These are phyloP conservation scores for Heliconius hortense DNA, from an alignment of 2,888 invertebrate genomes.

Conservation along the genomic window DNA sequence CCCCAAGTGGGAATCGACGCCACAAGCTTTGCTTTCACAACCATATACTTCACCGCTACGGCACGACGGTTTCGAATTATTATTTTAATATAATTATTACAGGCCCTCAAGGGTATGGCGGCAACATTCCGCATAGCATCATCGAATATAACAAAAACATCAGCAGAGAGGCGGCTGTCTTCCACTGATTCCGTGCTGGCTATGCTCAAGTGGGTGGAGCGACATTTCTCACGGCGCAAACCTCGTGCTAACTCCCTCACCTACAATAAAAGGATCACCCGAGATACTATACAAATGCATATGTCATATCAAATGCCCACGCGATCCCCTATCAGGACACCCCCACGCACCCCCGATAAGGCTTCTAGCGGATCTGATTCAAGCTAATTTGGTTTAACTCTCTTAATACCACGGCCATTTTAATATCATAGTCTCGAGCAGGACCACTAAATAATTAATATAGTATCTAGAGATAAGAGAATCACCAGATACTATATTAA, in stretches of 20 bases:
- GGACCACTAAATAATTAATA: background rate
- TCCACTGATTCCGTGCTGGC: conserved; percentile 94
- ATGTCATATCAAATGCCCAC: conserved; percentile 84
- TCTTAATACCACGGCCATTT: background rate
- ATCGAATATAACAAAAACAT: conserved; percentile 91
- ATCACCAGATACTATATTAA: background rate
- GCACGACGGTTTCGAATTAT: too few relatives aligned
- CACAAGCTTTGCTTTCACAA: too few relatives aligned
- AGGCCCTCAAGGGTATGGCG: conserved; percentile 96
- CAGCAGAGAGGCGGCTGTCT: conserved; percentile 92
- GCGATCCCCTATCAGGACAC: conserved; percentile 63
- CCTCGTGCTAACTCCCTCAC: conserved; percentile 87
- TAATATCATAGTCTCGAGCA: background rate
- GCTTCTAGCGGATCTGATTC: conserved; percentile 73
- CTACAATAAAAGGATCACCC: conserved; percentile 78
- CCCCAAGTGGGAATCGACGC: too few relatives aligned
- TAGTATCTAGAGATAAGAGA: background rate
- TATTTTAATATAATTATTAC: conserved; percentile 28
- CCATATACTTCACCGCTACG: too few relatives aligned
- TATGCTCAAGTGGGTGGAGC: conserved; percentile 94
- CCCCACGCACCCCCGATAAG: conserved; percentile 60
- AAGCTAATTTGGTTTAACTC: conserved; percentile 52
- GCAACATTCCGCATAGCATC: conserved; percentile 94
- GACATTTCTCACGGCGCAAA: conserved; percentile 90
- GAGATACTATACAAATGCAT: conserved; percentile 89